Base-by-base conservation (phyloP, 53 echinoderm and acorn worm genomes). In the Antedon mediterranea region DNA sequence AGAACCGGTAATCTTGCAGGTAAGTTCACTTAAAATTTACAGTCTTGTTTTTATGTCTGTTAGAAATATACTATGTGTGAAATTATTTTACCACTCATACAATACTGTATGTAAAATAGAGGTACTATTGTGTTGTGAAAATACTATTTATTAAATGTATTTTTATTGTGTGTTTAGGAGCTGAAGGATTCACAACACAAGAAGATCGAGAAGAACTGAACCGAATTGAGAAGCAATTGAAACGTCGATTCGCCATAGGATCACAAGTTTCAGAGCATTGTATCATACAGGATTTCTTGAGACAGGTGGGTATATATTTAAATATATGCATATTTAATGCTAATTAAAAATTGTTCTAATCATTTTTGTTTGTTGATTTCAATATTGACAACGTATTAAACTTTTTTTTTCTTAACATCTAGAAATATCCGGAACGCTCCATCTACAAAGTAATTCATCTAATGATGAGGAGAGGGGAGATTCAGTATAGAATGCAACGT, bases 211-310 rank as follows among this genome's bases (percentile, higher is more conserved):
- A 94, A 41, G 95, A 94, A 43, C 32, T 94, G 75, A 91, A 91
- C 75, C 78, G 89, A 9, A 87, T 94, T 74, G 95, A 94, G 44
- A 91, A 87, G 75, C 95, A 94, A 78, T 80, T 94, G 27, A 94
- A 94, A 81, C 81, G 89, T 30, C 85, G 95, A 31, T 94, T 94
- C 87, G 95, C 95, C 37, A 94, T 94, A 31, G 95, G 95, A 8
- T 89, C 91, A 43, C 95, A 94, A 77, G 95, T 94, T 43, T 94
- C 95, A 0, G 95, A 91, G 81, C 95, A 94, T 34, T 94, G 95
- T 77, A 94, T 94, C 57, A 74, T 94, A 0, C 91, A 94, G 71
- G 95, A 94, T 77, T 94, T 94, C 87, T 79, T 94, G 20, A 78
- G 95, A 81, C 95, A 94, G 91, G 95, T 94, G 32, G 72, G 84